Conservation (phyloP, 2,113 vertebrate genomes). For the Sula dactylatra region DNA sequence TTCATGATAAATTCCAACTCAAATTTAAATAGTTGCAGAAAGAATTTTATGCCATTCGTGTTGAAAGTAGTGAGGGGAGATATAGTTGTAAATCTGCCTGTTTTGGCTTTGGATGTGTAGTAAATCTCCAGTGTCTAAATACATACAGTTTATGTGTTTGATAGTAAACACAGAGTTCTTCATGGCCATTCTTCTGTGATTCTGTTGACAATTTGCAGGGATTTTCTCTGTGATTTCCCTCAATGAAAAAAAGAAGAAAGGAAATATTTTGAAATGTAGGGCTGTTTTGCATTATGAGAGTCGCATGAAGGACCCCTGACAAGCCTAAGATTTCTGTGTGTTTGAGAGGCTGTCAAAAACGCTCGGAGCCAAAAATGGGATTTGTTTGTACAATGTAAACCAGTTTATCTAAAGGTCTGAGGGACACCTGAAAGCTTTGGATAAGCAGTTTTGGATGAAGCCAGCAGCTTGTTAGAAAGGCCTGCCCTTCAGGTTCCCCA, state of each 20-base stretch:
- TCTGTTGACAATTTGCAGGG: conserved; percentile 46
- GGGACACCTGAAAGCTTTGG: conserved; percentile 60
- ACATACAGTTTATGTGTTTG: conserved; percentile 23
- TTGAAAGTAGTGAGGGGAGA: background rate
- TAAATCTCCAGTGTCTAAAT: conserved; percentile 52
- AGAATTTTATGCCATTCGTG: background rate
- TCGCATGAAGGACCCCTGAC: conserved; percentile 60
- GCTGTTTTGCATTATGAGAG: conserved; percentile 54
- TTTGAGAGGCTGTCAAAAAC: conserved; percentile 64
- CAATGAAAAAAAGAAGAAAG: conserved; percentile 56
- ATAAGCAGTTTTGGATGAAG: conserved; percentile 45
- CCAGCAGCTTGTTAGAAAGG: background rate
- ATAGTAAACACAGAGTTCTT: conserved; percentile 42
- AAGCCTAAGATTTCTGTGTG: conserved; percentile 37
- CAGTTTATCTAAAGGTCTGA: conserved; percentile 55
- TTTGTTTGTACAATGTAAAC: conserved; percentile 60
- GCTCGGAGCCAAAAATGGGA: conserved; percentile 54
- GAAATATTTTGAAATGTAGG: conserved; percentile 48
- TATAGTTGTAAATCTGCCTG: conserved; percentile 20
- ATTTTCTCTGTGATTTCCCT: conserved; percentile 54
- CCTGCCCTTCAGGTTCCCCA: background rate
- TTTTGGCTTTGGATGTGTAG: conserved; percentile 12
- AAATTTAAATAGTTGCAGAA: background rate
- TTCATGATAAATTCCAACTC: background rate
- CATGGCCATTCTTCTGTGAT: background rate